Evolutionary conservation across 2,113 vertebrate genomes (phyloP), one percentile per base, ranked within the genome.

Genomic region (Rhinolophus sinicus): DNA sequence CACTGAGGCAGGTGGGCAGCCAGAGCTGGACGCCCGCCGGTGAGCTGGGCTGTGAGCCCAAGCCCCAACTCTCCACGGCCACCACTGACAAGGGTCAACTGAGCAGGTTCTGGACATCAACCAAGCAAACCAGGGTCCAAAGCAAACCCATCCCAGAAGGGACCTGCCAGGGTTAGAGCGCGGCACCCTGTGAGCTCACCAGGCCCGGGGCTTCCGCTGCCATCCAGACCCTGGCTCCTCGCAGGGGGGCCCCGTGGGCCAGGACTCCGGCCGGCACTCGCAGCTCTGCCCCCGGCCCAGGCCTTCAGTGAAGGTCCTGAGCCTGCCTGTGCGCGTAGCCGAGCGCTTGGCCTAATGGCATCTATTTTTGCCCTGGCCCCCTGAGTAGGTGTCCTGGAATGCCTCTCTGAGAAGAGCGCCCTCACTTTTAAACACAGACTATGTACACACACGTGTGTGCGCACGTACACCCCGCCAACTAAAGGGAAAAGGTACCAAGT

Each of bases 311-410:
- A 47, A 90, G n/a, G 30, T 50, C 22, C 93, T 14, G 6, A 11
- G 6, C 22, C 72, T 21, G n/a, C 30, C 60, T 35, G 21, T 14
- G 67, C 38, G 1, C 3, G 15, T 0, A 84, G n/a, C 60, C 10
- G 3, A 26, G 47, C 3, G 4, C 22, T 72, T 88, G 90, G 88
- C 96, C 85, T 88, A 9, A 28, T 30, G 81, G n/a, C 69, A 2
- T 82, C 96, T 87, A 10, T 93, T 97, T 64, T 60, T 89, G 38
- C 60, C 70, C 82, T 60, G 19, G 60, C 73, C 84, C 83, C 84
- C 85, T 38, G 84, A 92, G 83, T 52, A 2, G 19, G 4, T 67
- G 90, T 83, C 73, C 93, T 40, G 18, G 62, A 81, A 76, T 8
- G 22, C 56, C 44, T 47, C 78, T 40, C 70, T 2, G 33, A 85